Percentiles rank a stretch among this genome's conserved stretches.
phyloP scores from a whole-genome alignment of 2,113 vertebrate genomes.

The Neogale vison region DNA sequence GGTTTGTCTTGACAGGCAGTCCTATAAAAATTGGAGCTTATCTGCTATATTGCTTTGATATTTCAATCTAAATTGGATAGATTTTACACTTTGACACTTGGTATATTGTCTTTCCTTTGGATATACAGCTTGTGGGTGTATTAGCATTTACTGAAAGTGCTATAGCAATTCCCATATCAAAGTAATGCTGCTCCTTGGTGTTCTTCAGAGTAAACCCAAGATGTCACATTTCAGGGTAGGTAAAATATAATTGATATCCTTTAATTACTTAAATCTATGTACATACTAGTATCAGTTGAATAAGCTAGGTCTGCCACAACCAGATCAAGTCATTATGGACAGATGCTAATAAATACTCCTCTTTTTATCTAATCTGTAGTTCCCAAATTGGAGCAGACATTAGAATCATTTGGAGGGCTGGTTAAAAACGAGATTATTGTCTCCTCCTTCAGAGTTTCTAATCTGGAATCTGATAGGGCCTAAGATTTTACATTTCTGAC shows the following conservation, averaged over 20 bases:
- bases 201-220: not conserved
- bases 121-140: not conserved
- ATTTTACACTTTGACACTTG: slow-evolving; percentile 50
- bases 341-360: not conserved
- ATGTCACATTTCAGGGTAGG: not conserved
- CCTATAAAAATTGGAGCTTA: slow-evolving; percentile 39
- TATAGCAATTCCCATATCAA: not conserved
- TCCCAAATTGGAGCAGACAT: not conserved
- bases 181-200: not conserved
- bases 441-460: not conserved
- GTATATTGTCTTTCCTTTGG: slow-evolving; percentile 38
- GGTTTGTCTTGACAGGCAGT: slow-evolving; percentile 56
- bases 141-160: slow-evolving; percentile 10
- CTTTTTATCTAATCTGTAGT: not conserved
- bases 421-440: not conserved
- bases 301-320: not conserved
- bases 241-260: slow-evolving; percentile 36
- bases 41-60: slow-evolving; percentile 56
- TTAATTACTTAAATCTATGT: slow-evolving; percentile 21
- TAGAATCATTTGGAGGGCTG: not conserved
- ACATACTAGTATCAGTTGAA: not conserved
- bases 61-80: slow-evolving; percentile 14
- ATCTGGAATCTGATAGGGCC: not conserved
- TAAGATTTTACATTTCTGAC: not conserved
- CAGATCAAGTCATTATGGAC: not conserved